Evolutionary conservation across 1,140 invertebrate species (phyloP).

Genomic region (Ladona fulva): DNA sequence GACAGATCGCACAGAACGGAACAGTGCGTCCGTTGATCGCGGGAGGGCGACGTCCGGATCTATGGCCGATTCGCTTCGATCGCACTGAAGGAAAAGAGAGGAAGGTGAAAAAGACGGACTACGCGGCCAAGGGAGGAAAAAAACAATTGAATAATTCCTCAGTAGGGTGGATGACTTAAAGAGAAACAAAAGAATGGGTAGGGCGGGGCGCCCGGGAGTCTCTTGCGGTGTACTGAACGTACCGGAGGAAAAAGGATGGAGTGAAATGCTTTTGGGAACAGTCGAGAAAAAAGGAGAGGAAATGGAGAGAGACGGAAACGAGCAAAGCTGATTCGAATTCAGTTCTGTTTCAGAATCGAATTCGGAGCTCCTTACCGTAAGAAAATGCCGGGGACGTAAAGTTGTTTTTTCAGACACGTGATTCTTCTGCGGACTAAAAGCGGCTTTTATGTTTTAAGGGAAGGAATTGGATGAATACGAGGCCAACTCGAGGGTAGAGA

Average conservation of each 20-base stretch:
- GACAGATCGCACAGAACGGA: neutral
- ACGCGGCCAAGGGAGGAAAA: neutral
- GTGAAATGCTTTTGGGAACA: neutral
- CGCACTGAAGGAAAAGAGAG: neutral
- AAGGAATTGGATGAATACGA: too few species aligned
- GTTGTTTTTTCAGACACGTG: too few species aligned
- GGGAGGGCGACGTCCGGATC: neutral
- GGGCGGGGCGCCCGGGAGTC: neutral
- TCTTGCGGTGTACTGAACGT: too few species aligned
- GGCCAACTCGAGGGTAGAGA: too few species aligned
- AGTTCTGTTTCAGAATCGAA: too few species aligned
- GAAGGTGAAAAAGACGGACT: neutral
- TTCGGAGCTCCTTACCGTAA: too few species aligned
- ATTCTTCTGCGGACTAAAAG: too few species aligned
- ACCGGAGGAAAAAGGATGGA: neutral
- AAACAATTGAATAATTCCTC: constrained; percentile 8
- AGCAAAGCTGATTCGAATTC: too few species aligned
- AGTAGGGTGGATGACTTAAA: neutral
- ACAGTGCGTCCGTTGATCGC: neutral
- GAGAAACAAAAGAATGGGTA: neutral
- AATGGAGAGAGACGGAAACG: neutral
- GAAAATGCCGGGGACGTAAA: too few species aligned
- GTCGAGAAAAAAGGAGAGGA: neutral
- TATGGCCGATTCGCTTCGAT: neutral
- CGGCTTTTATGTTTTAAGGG: too few species aligned